Conservation (phyloP, 2,888 invertebrate species). For the Drosophila leonis region DNA sequence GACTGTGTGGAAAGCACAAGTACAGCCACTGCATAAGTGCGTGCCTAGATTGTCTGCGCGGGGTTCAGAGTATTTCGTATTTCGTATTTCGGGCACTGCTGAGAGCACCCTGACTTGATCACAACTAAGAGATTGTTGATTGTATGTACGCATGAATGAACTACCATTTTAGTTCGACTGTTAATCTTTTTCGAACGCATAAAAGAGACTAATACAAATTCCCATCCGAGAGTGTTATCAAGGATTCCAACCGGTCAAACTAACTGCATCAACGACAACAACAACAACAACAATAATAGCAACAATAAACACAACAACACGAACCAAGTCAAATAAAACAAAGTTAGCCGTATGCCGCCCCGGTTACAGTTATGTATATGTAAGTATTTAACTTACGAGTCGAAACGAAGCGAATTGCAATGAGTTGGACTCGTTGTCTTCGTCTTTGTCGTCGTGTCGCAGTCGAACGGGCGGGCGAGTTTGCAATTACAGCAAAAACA, state of each 20-base stretch:
- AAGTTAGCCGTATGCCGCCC: constrained; percentile 16
- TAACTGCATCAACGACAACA: constrained; percentile 1
- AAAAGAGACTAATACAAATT: not conserved
- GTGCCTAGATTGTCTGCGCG: not conserved
- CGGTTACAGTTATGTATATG: constrained; percentile 41
- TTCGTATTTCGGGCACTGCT: too few relatives aligned
- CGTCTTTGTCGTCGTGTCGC: not conserved
- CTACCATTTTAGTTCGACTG: not conserved
- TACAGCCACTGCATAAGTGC: too few relatives aligned
- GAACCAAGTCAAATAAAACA: constrained; percentile 13
- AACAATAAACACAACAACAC: not conserved
- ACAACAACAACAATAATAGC: not conserved
- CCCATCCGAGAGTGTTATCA: not conserved
- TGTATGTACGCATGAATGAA: not conserved
- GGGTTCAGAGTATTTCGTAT: not conserved
- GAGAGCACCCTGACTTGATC: not conserved
- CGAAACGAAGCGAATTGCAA: not conserved
- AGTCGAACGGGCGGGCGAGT: constrained; percentile 15
- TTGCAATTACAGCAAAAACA: constrained; percentile 28
- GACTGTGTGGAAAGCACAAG: not conserved
- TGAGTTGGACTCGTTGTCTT: not conserved
- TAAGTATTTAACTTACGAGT: constrained; percentile 8
- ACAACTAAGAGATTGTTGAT: not conserved
- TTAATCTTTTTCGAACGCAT: not conserved
- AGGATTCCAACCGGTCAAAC: constrained; percentile 16